Evolutionary conservation across 2,113 vertebrate genomes (phyloP).

Genomic region (Lichenostomus cassidix): DNA sequence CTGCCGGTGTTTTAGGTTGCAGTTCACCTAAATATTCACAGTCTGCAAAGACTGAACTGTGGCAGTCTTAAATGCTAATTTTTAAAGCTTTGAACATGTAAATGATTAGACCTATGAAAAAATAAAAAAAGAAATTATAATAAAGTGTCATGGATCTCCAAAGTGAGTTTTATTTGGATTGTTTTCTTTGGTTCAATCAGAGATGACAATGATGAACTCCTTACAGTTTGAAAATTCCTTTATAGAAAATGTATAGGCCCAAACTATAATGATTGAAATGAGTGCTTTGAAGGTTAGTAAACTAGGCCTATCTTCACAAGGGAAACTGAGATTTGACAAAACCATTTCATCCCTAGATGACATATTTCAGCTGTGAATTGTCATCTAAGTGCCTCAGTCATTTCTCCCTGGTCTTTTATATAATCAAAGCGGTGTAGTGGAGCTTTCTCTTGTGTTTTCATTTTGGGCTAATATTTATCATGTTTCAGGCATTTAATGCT

Average conservation of each 20-base stretch:
- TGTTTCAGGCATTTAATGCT: not conserved
- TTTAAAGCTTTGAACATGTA: not conserved
- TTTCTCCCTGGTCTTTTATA: not conserved
- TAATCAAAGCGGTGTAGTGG: not conserved
- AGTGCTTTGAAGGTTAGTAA: conserved; percentile 16
- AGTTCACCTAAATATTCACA: not conserved
- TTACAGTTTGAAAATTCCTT: not conserved
- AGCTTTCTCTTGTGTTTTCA: not conserved
- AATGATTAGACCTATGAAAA: not conserved
- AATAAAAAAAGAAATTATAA: not conserved
- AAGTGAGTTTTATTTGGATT: not conserved
- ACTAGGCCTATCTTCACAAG: not conserved
- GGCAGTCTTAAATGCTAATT: not conserved
- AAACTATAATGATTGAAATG: not conserved
- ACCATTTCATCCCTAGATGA: not conserved
- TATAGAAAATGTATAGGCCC: not conserved
- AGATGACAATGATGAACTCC: not conserved
- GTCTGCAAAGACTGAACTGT: not conserved
- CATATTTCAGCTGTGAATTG: not conserved
- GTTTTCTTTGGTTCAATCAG: not conserved
- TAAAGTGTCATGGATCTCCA: not conserved
- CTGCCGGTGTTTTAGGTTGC: not conserved
- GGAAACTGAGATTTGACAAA: not conserved
- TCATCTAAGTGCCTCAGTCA: not conserved
- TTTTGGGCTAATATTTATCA: not conserved